These are phyloP conservation scores for Enteromius trimaculatus DNA, from an alignment of 2,797 vertebrate species.

Conservation along the genomic window DNA sequence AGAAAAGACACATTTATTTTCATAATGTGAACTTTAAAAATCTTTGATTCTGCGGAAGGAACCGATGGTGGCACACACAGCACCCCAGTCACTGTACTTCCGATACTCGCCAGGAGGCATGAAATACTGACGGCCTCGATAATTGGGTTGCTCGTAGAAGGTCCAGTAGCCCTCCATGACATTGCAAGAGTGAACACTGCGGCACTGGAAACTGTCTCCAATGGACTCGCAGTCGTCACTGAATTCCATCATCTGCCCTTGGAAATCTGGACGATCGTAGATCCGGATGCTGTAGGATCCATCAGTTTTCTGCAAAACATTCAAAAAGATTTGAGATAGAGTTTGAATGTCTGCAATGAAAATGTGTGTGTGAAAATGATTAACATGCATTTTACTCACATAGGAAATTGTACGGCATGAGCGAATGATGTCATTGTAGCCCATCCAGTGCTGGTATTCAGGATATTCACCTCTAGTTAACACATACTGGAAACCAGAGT, in stretches of 20 bases:
- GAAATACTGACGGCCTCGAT: conserved; percentile 75
- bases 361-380: neutral
- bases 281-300: conserved; percentile 71
- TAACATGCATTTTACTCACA: conserved; percentile 61
- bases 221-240: conserved; percentile 73
- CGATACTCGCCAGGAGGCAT: conserved; percentile 74
- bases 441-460: conserved; percentile 78
- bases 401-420: conserved; percentile 71
- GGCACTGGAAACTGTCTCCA: conserved; percentile 71
- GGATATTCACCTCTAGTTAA: conserved; percentile 75
- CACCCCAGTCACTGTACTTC: conserved; percentile 75
- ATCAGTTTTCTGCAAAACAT: conserved; percentile 67
- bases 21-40: conserved; percentile 58
- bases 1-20: conserved; percentile 23
- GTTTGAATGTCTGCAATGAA: neutral
- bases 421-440: conserved; percentile 74
- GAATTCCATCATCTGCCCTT: conserved; percentile 78
- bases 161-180: conserved; percentile 78
- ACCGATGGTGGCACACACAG: conserved; percentile 72
- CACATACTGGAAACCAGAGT: conserved; percentile 74
- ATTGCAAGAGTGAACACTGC: conserved; percentile 74
- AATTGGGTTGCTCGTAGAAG: conserved; percentile 72
- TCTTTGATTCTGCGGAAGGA: conserved; percentile 77
- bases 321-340: neutral
- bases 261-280: conserved; percentile 75